These are phyloP conservation scores for Asbolus verrucosus DNA, from an alignment of 1,140 invertebrate genomes.

Conservation along the genomic window DNA sequence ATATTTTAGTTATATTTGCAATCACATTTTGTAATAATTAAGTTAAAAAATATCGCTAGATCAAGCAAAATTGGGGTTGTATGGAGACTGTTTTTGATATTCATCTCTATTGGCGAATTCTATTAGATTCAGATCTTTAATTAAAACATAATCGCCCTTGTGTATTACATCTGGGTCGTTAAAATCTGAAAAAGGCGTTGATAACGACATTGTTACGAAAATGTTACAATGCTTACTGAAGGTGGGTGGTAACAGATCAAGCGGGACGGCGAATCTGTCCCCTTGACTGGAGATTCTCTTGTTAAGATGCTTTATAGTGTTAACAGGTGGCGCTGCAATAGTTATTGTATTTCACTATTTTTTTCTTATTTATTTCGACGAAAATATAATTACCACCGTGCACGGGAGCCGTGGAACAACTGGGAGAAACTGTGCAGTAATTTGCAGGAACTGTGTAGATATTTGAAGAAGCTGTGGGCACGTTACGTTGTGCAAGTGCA, in stretches of 20 bases:
- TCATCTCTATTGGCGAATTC: neutral
- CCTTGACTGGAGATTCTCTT: slow-evolving; percentile 20
- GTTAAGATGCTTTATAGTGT: neutral
- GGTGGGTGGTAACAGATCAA: slow-evolving; percentile 7
- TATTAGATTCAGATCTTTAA: slow-evolving; percentile 29
- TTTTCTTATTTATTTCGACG: too few species aligned
- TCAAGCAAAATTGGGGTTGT: slow-evolving; percentile 10
- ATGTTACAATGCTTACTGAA: neutral
- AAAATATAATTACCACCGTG: neutral
- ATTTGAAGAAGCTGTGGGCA: neutral
- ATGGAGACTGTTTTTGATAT: slow-evolving; percentile 24
- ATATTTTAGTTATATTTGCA: too few species aligned
- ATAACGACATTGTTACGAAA: neutral
- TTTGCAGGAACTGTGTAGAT: slow-evolving; percentile 20
- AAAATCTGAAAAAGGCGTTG: neutral
- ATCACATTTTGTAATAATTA: too few species aligned
- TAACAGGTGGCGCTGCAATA: neutral
- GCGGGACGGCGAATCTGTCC: neutral
- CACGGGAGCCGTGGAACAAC: neutral
- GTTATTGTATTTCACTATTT: too few species aligned
- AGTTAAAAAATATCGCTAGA: neutral
- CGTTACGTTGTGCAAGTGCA: neutral
- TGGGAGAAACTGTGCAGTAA: neutral
- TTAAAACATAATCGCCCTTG: slow-evolving; percentile 10
- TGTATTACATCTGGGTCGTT: neutral